Conservation (phyloP, 2,113 vertebrate species). For the Toxotes chatareus region DNA sequence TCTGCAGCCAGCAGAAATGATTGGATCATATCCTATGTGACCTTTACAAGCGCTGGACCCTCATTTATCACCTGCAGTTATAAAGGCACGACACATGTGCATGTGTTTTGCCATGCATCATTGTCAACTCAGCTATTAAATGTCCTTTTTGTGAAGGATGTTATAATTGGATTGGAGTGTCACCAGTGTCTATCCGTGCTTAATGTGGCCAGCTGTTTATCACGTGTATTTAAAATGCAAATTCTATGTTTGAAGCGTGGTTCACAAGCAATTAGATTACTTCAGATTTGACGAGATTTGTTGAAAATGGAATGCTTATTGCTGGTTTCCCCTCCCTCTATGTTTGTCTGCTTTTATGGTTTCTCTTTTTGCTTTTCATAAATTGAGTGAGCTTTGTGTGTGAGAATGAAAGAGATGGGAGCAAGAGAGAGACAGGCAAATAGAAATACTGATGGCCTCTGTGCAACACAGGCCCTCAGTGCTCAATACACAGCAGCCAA, state of each 20-base stretch:
- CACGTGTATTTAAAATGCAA: slow-evolving; percentile 51
- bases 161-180: slow-evolving; percentile 52
- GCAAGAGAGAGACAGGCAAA: slow-evolving; percentile 36
- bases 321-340: neutral
- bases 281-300: slow-evolving; percentile 40
- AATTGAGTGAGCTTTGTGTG: slow-evolving; percentile 47
- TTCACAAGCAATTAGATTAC: slow-evolving; percentile 49
- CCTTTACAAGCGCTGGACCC: slow-evolving; percentile 56
- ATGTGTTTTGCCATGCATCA: slow-evolving; percentile 59
- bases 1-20: slow-evolving; percentile 58
- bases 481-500: slow-evolving; percentile 44
- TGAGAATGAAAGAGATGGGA: slow-evolving; percentile 37
- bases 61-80: slow-evolving; percentile 69
- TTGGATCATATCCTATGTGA: slow-evolving; percentile 69
- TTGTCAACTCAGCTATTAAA: slow-evolving; percentile 51
- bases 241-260: slow-evolving; percentile 20
- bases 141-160: slow-evolving; percentile 43
- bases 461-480: slow-evolving; percentile 36
- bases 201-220: slow-evolving; percentile 47
- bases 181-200: slow-evolving; percentile 8
- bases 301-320: slow-evolving; percentile 36
- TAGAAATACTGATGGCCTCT: slow-evolving; percentile 45
- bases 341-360: slow-evolving; percentile 11
- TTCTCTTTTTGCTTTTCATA: slow-evolving; percentile 25
- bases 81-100: slow-evolving; percentile 46